Conservation (phyloP, 2,797 vertebrate genomes). For the Lepilemur ruficaudatus region DNA sequence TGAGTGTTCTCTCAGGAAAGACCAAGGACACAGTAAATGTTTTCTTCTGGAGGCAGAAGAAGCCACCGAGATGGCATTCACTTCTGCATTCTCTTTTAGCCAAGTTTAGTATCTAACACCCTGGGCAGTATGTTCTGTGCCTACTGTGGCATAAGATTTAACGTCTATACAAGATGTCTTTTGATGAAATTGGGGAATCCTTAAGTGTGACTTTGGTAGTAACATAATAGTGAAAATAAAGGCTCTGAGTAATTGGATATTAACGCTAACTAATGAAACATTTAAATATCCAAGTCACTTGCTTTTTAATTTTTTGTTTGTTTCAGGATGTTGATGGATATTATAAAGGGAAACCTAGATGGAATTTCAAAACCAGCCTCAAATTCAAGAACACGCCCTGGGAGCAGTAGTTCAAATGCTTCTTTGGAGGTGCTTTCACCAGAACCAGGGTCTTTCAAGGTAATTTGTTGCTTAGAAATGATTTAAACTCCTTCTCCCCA, state of each 20-base stretch:
- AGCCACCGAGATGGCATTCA: background rate
- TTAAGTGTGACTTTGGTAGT: background rate
- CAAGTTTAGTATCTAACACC: background rate
- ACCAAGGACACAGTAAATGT: background rate
- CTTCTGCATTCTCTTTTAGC: background rate
- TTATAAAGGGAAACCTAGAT: constrained; percentile 87
- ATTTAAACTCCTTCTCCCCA: background rate
- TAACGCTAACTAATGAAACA: background rate
- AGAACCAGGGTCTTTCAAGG: constrained; percentile 84
- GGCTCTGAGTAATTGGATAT: background rate
- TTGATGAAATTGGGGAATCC: background rate
- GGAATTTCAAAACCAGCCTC: constrained; percentile 88
- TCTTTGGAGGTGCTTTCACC: constrained; percentile 86
- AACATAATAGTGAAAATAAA: background rate
- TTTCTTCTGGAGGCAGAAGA: background rate
- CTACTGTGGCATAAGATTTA: background rate
- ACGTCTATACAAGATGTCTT: background rate
- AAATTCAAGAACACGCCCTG: constrained; percentile 79
- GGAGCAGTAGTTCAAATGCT: constrained; percentile 82
- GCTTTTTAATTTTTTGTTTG: background rate
- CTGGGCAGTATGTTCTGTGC: background rate
- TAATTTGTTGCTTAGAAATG: constrained; percentile 72
- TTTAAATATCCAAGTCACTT: constrained; percentile 2
- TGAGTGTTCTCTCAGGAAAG: background rate
- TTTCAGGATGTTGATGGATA: constrained; percentile 86